Evolutionary conservation across 2,113 vertebrate species (phyloP).

Genomic region (Cyrtonyx montezumae): DNA sequence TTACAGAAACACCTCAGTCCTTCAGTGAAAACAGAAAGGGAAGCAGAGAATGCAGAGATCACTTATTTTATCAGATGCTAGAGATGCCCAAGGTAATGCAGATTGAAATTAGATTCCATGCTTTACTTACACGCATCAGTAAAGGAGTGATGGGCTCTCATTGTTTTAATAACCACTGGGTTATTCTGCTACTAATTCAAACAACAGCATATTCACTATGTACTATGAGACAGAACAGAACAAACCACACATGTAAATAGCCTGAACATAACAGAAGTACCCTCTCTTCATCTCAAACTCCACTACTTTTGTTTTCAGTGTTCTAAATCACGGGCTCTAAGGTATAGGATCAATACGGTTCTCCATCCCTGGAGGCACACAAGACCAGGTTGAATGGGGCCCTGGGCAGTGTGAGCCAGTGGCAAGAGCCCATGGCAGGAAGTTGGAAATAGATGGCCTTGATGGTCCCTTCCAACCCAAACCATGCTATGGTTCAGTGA

Average conservation of each 20-base stretch:
- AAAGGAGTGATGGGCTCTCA: background rate
- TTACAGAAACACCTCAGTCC: conserved; percentile 27
- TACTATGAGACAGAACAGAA: conserved; percentile 1
- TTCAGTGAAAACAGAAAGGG: conserved; percentile 3
- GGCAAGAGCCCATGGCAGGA: too few species aligned
- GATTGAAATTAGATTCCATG: conserved; percentile 58
- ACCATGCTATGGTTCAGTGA: too few species aligned
- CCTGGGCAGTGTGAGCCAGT: too few species aligned
- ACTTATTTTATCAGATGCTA: conserved; percentile 52
- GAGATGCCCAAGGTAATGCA: conserved; percentile 37
- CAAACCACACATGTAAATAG: background rate
- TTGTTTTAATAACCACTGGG: conserved; percentile 26
- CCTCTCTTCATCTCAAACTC: conserved; percentile 12
- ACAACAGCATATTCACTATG: background rate
- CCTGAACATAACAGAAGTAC: background rate
- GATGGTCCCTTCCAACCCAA: too few species aligned
- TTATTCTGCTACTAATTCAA: conserved; percentile 42
- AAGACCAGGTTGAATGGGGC: too few species aligned
- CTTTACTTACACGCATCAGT: conserved; percentile 52
- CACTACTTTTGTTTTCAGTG: conserved; percentile 15
- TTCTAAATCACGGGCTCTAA: conserved; percentile 37
- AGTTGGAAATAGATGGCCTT: too few species aligned
- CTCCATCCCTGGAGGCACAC: too few species aligned
- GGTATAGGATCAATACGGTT: background rate
- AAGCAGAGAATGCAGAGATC: conserved; percentile 19